Evolutionary conservation across 2,113 vertebrate genomes (phyloP), one percentile per base, ranked within the genome.

Genomic region (Galemys pyrenaicus): DNA sequence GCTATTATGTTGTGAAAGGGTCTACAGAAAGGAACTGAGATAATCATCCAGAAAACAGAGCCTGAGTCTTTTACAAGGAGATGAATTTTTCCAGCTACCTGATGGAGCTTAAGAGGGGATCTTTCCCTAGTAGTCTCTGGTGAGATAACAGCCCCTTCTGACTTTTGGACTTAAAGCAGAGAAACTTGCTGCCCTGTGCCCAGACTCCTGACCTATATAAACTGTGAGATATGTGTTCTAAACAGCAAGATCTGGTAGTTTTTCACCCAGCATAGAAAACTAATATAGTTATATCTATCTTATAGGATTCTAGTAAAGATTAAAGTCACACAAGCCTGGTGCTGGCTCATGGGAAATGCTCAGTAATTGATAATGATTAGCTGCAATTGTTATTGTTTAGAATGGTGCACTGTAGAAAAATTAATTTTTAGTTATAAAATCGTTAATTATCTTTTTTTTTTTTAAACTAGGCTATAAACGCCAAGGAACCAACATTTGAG

Each of bases 351-450:
- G 39, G 22, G 30, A 86, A 39, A 51, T 46, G 37, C 32, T 92
- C 41, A 44, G 64, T 74, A 64, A 67, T 17, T 67, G 15, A 24
- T 62, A 46, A 67, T 77, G 37, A 56, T 30, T 44, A 82, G 28
- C 32, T 82, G 35, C 13, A 87, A 22, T 82, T 35, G 32, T 73
- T 46, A 64, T 54, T 81, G 30, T 79, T 93, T 88, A 93, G 30
- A 80, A 62, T 86, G 28, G 39, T 78, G 41, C 56, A 77, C 54
- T 65, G 95, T 3, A 41, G 62, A 95, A 86, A 93, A 89, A 35
- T 46, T 51, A 39, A 2, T 35, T 92, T 92, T 75, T 35, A 75
- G 39, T 77, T n/a, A 67, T 41, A 16, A n/a, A 4, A 41, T 73
- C 67, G 64, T 44, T 44, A 44, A 44, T 44, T 44, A 44, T 44